Percentiles rank a stretch among this genome's conserved stretches.
Conservation (phyloP, 2,113 vertebrate species). For the Gopherus flavomarginatus region DNA sequence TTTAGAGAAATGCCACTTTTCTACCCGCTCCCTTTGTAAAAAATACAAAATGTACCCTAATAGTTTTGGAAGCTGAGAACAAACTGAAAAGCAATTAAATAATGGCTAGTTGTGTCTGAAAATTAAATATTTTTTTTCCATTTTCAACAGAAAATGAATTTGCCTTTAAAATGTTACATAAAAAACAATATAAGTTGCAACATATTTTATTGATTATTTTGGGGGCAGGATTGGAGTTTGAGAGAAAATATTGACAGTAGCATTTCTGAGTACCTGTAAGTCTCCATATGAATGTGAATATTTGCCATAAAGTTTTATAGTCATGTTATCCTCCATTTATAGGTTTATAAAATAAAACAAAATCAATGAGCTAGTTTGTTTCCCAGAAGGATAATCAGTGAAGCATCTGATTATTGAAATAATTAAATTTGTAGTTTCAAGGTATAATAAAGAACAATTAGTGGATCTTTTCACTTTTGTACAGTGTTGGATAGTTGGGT, state of each 20-base stretch:
- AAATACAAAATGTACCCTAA: constrained; percentile 4
- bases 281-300: neutral
- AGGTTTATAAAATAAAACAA: constrained; percentile 5
- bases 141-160: neutral
- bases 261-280: neutral
- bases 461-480: neutral
- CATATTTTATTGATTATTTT: neutral
- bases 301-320: neutral
- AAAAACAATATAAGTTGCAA: neutral
- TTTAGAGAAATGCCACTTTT: constrained; percentile 32
- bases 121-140: neutral
- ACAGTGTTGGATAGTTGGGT: neutral
- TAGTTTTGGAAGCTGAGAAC: constrained; percentile 26
- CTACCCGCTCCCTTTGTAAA: constrained; percentile 20
- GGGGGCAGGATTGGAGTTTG: neutral
- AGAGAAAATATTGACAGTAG: neutral
- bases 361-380: neutral
- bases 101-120: neutral
- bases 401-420: neutral
- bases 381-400: neutral
- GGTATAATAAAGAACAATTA: neutral
- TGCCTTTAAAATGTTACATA: neutral
- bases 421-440: neutral
- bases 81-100: constrained; percentile 26
- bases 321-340: neutral